Evolutionary conservation across 2,797 vertebrate species (phyloP).

Genomic region (Enteromius paludinosus): DNA sequence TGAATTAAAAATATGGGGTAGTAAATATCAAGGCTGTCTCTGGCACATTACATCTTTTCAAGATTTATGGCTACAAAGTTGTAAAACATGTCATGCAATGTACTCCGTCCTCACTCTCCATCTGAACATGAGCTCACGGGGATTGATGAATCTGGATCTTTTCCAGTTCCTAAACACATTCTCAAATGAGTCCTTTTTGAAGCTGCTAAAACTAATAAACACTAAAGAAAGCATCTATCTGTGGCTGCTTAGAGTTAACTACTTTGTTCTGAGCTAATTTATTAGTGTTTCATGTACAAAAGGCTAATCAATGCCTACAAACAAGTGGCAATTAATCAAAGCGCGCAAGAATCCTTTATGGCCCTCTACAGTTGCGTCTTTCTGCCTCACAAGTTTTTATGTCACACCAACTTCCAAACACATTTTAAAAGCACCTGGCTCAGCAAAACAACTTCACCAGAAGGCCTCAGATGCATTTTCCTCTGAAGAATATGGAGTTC

Average conservation of each 20-base stretch:
- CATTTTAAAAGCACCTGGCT: neutral
- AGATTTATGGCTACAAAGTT: neutral
- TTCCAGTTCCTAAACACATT: neutral
- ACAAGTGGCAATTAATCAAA: conserved; percentile 16
- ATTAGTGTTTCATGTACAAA: neutral
- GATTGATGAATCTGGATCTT: conserved; percentile 2
- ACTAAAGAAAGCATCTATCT: neutral
- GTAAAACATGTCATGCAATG: neutral
- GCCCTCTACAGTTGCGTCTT: neutral
- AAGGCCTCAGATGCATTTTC: neutral
- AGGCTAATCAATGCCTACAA: neutral
- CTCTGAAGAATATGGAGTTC: neutral
- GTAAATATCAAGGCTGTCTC: neutral
- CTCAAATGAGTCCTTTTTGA: neutral
- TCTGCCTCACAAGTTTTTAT: neutral
- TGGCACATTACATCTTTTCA: neutral
- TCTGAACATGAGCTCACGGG: neutral
- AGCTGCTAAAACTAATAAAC: neutral
- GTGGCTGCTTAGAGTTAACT: neutral
- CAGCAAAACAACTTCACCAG: neutral
- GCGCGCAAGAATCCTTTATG: neutral
- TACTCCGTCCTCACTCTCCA: neutral
- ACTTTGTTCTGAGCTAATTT: neutral
- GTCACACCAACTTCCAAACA: neutral
- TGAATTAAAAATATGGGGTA: neutral